These are phyloP conservation scores for Phyto melanocephala DNA, from an alignment of 2,888 invertebrate genomes.

Conservation along the genomic window DNA sequence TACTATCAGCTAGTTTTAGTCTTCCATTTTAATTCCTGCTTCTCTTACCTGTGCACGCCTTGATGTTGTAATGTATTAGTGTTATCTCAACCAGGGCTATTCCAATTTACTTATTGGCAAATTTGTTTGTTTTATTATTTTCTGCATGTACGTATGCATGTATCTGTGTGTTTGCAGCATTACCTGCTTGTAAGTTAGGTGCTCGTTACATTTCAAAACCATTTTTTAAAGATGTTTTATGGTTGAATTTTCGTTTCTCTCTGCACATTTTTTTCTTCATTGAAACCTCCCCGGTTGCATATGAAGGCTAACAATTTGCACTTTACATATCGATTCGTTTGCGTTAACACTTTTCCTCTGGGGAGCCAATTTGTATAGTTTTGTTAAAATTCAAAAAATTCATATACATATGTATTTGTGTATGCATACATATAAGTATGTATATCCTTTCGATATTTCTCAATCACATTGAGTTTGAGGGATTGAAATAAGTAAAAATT, in stretches of 20 bases:
- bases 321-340: constrained; percentile 37
- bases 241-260: neutral
- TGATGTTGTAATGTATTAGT: neutral
- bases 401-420: too few species aligned
- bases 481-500: neutral
- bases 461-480: neutral
- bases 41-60: too few species aligned
- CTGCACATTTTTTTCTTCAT: neutral
- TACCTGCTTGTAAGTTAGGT: constrained; percentile 38
- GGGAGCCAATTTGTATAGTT: constrained; percentile 53
- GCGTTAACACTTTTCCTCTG: constrained; percentile 25
- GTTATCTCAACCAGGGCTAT: constrained; percentile 7
- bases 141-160: neutral
- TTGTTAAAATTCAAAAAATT: neutral
- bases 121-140: constrained; percentile 39
- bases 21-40: neutral
- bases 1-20: neutral
- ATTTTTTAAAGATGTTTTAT: constrained; percentile 18
- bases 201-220: constrained; percentile 36
- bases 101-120: constrained; percentile 55
- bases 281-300: constrained; percentile 47
- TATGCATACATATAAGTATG: too few species aligned
- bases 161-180: constrained; percentile 1
- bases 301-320: constrained; percentile 60
- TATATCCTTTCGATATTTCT: neutral